These are phyloP conservation scores for Aplodontia rufa DNA, from an alignment of 2,113 vertebrate species.

Conservation along the genomic window DNA sequence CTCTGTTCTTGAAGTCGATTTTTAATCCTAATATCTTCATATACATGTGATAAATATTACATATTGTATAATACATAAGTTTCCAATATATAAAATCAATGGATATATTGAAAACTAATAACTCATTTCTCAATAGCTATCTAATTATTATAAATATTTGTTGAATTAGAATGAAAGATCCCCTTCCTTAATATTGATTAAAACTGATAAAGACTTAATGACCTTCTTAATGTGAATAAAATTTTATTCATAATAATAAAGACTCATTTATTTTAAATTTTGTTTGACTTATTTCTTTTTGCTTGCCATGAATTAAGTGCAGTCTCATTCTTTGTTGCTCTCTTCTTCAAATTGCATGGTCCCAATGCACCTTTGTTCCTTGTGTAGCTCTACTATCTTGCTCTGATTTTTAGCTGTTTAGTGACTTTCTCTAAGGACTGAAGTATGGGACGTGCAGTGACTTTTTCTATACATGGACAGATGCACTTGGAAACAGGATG, in stretches of 20 bases:
- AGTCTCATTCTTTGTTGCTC: background rate
- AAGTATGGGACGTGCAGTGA: accelerated
- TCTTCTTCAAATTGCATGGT: background rate
- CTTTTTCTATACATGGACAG: background rate
- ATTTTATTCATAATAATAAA: background rate
- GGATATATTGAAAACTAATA: background rate
- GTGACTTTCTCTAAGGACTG: background rate
- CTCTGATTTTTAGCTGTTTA: background rate
- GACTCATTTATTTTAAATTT: background rate
- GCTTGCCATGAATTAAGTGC: background rate
- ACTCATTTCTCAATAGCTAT: background rate
- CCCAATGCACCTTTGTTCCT: background rate
- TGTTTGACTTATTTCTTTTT: background rate
- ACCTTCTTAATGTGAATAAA: background rate
- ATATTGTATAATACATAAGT: too few species aligned
- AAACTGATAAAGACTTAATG: background rate
- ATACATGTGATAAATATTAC: too few species aligned
- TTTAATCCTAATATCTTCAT: too few species aligned
- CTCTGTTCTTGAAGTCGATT: background rate
- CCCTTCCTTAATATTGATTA: background rate
- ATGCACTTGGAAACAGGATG: background rate
- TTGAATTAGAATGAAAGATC: background rate
- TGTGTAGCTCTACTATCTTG: background rate
- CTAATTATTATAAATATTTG: background rate
- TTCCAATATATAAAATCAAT: background rate